These are phyloP conservation scores for Trachelus iudaicus DNA, from an alignment of 2,888 invertebrate genomes.

Conservation along the genomic window DNA sequence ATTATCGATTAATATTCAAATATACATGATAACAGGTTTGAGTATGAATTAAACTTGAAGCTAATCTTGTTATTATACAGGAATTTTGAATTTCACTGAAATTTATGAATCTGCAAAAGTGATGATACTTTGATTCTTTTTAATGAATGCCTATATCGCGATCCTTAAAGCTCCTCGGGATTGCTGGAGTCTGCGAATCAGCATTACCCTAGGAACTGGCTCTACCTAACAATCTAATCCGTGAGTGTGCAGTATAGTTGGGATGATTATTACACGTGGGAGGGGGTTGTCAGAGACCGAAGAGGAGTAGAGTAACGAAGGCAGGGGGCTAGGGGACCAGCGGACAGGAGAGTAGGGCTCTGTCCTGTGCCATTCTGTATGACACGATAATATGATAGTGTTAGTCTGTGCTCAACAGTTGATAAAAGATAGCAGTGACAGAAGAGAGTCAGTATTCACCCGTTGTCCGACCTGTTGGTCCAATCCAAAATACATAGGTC, in stretches of 20 bases:
- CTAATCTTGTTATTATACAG: background rate
- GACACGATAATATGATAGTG: slow-evolving; percentile 55
- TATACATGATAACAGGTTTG: background rate
- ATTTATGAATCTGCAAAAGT: background rate
- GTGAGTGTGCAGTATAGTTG: slow-evolving; percentile 38
- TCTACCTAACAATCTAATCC: slow-evolving; percentile 35
- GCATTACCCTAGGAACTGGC: slow-evolving; percentile 3
- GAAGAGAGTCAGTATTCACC: slow-evolving; percentile 56
- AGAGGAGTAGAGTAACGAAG: slow-evolving; percentile 26
- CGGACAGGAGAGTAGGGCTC: slow-evolving; percentile 19
- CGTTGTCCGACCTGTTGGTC: slow-evolving; percentile 49
- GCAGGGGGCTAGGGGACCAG: slow-evolving; percentile 26
- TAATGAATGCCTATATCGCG: background rate
- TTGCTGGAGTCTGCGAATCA: background rate
- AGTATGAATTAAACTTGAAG: background rate
- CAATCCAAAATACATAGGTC: slow-evolving; percentile 12
- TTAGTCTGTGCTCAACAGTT: slow-evolving; percentile 60
- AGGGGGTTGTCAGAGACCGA: slow-evolving; percentile 24
- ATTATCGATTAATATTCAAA: background rate
- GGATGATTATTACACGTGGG: slow-evolving; percentile 45
- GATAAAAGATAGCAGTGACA: slow-evolving; percentile 64
- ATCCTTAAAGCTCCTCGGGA: background rate
- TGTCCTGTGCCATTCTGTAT: slow-evolving; percentile 19
- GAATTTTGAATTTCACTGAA: background rate
- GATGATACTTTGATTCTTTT: background rate